Base-by-base conservation (phyloP, 2,113 vertebrate genomes). In the Corydoras sp. region DNA sequence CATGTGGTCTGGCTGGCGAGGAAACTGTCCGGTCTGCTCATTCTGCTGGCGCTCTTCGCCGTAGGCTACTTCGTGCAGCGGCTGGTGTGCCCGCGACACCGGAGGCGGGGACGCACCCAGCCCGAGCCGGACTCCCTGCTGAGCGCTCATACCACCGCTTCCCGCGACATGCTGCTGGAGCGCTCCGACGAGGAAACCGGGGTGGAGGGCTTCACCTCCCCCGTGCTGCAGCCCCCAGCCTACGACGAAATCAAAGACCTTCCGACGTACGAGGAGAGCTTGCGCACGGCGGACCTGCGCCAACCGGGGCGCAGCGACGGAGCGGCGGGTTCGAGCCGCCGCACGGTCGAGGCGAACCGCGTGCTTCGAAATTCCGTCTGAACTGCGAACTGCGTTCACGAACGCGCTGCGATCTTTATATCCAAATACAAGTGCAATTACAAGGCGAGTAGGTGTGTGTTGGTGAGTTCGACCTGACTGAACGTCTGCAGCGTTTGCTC, bases 201-300 rank as follows among this genome's bases (percentile, higher is more conserved):
- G 72, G 77, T 88, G 30, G 87, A 81, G 3, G 84, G 75, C 64
- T 77, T 86, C 48, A 83, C 86, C 8, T 86, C 93, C 0, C 91
- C 92, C 0, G 86, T 62, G 49, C 81, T 88, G 66, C 90, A 87
- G 81, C 91, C 95, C 78, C 95, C 95, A 12, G 88, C 91, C 69
- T 98, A 98, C 83, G 95, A 98, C 56, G 91, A 97, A 86, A 94
- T 98, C 71, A 97, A 95, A 74, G 88, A 95, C 53, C 78, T 97
- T 73, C 96, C 95, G 65, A 96, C 93, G 60, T 97, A 98, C 32
- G 94, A 97, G 82, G 95, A 98, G 58, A 95, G 90, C 84, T 92
- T 95, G 92, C 87, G 89, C 77, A 89, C 92, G 77, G 87, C 89
- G 82, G 82, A 83, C 79, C 80, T 86, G 49, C 29, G 9, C 18